Evolutionary conservation across 2,797 vertebrate genomes (phyloP), one percentile per base, ranked within the genome.

Genomic region (Tolypeutes matacus): DNA sequence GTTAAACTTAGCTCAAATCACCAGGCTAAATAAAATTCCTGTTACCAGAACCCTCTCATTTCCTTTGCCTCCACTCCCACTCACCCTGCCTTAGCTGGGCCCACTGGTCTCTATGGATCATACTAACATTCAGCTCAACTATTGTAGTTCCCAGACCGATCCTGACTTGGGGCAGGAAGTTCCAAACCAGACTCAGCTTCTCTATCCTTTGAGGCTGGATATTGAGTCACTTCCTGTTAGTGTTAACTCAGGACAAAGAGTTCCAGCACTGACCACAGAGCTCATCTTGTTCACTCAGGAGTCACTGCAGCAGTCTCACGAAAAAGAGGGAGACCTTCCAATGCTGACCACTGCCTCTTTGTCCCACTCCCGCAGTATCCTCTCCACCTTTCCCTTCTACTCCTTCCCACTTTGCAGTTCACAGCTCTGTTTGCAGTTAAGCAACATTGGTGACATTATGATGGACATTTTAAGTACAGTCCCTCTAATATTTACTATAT

Each of bases 191-290:
- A 92, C 84, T 78, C 95, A 76, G 92, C 93, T 42, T 58, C 96
- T 86, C 92, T 89, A 81, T 75, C 64, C 93, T 96, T 46, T 4
- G 73, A 91, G 93, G 92, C 88, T 92, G 90, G 75, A 39, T 87
- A 36, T 53, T 94, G 96, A 97, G 87, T 97, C 97, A 96, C 75
- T 97, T 96, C 96, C 96, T 93, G 96, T 86, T 82, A 62, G 92
- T 80, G 87, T 67, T 78, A 75, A 75, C 58, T 77, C n/a, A 70
- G 82, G 93, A 97, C 96, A 93, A 84, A 94, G 94, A 60, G 87
- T 93, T 65, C 95, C 92, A 46, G 76, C 64, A 3, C 67, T 58
- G 27, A 78, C 95, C 95, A 80, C 96, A 93, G 77, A 88, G 77
- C 36, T 64, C 75, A 53, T 78, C 83, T 51, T 64, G 34, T 34